A percentile compares a stretch with the other conserved stretches of the same genome.
phyloP scores from a whole-genome alignment of 2,113 vertebrate genomes.

The Arvicanthis niloticus region DNA sequence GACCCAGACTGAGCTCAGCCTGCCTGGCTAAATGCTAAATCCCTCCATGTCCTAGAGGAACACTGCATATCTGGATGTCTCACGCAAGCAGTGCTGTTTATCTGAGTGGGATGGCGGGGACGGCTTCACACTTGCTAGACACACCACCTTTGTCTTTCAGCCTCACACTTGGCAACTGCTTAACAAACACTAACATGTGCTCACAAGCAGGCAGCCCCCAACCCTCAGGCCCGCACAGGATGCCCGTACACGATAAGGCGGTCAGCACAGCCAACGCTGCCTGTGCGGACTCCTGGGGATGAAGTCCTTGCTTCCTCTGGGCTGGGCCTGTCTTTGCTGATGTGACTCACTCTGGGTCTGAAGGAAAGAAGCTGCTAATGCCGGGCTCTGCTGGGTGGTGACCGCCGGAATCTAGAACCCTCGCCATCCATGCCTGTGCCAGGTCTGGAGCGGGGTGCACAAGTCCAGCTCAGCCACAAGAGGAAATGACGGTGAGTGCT shows the following conservation, averaged over 20 bases:
- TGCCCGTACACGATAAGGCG: fast-evolving
- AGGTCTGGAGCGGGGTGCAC: too few species aligned
- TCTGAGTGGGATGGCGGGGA: not conserved
- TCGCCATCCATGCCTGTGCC: not conserved
- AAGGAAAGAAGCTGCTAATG: not conserved
- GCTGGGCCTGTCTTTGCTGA: not conserved
- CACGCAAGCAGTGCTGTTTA: not conserved
- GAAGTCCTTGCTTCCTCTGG: not conserved
- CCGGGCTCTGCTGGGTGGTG: not conserved
- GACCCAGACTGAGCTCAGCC: not conserved
- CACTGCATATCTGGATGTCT: not conserved
- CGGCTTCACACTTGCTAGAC: not conserved
- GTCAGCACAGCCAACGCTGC: not conserved
- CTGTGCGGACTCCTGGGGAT: not conserved
- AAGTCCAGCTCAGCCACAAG: not conserved
- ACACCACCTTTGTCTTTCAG: not conserved
- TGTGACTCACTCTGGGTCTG: not conserved
- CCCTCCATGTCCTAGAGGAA: not conserved
- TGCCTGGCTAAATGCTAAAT: not conserved
- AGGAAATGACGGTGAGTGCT: not conserved
- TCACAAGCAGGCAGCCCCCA: not conserved
- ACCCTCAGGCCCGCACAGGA: fast-evolving
- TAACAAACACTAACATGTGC: not conserved
- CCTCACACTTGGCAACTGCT: not conserved
- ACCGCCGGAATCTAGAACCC: not conserved